phyloP scores from a whole-genome alignment of 2,113 vertebrate species.

The Hyla sarda region DNA sequence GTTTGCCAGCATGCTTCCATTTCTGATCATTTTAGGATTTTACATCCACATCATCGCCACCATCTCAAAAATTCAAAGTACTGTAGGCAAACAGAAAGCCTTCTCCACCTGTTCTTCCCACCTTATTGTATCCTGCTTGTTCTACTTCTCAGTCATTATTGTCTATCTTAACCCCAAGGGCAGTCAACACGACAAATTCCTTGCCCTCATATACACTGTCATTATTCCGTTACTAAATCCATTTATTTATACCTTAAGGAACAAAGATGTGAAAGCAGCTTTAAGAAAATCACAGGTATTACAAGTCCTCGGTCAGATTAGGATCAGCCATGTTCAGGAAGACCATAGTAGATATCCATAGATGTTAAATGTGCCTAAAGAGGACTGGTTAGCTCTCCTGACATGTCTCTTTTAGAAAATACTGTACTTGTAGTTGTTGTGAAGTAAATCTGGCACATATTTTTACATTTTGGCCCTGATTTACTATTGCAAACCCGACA shows the following conservation, averaged over 20 bases:
- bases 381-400: no score
- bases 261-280: constrained; percentile 64
- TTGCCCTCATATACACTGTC: constrained; percentile 63
- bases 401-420: no score
- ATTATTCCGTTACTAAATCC: constrained; percentile 63
- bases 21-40: not conserved
- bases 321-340: not conserved
- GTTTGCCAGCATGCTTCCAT: not conserved
- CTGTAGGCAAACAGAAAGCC: constrained; percentile 54
- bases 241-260: constrained; percentile 67
- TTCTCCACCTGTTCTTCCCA: constrained; percentile 67
- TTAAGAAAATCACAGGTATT: constrained; percentile 38
- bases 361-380: no score
- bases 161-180: constrained; percentile 63
- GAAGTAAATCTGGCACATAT: no score
- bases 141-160: constrained; percentile 63
- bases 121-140: constrained; percentile 60
- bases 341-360: no score
- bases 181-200: constrained; percentile 61
- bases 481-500: no score
- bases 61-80: constrained; percentile 60
- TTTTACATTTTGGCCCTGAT: no score
- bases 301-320: not conserved
- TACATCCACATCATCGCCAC: constrained; percentile 55
- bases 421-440: no score